A percentile compares a stretch with the other conserved stretches of the same genome.
These are phyloP conservation scores for Drosophila ercepeae DNA, from an alignment of 1,140 invertebrate genomes.

Conservation along the genomic window DNA sequence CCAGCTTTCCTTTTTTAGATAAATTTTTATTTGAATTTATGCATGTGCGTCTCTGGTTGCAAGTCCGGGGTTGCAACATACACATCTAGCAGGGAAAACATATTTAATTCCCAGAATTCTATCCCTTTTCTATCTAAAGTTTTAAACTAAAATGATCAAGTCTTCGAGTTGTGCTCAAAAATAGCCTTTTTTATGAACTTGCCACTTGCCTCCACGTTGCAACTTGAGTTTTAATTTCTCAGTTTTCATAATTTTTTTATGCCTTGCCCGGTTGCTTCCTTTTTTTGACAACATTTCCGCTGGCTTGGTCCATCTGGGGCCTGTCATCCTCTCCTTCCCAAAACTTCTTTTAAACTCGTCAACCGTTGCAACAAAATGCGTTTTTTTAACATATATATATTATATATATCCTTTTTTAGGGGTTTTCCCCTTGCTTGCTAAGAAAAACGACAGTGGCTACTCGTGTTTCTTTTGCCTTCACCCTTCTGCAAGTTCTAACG, in stretches of 20 bases:
- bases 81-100: no score
- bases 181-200: neutral
- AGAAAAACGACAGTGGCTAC: conserved; percentile 67
- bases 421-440: conserved; percentile 25
- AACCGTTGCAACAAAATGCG: conserved; percentile 78
- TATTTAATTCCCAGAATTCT: no score
- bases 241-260: neutral
- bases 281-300: conserved; percentile 55
- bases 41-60: conserved; percentile 42
- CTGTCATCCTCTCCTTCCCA: conserved; percentile 21
- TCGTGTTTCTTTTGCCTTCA: conserved; percentile 24
- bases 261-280: neutral
- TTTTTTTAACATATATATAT: conserved; percentile 21
- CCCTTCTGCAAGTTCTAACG: conserved; percentile 14
- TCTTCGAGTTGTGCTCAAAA: neutral
- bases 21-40: conserved; percentile 74
- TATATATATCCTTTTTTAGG: conserved; percentile 26
- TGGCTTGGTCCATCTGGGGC: conserved; percentile 33
- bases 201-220: conserved; percentile 4
- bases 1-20: conserved; percentile 41
- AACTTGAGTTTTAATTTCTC: conserved; percentile 11
- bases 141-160: neutral
- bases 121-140: neutral
- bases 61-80: neutral
- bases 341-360: conserved; percentile 50